Evolutionary conservation across 2,797 vertebrate species (phyloP), one percentile per base, ranked within the genome.

Genomic region (Propithecus deckenii): DNA sequence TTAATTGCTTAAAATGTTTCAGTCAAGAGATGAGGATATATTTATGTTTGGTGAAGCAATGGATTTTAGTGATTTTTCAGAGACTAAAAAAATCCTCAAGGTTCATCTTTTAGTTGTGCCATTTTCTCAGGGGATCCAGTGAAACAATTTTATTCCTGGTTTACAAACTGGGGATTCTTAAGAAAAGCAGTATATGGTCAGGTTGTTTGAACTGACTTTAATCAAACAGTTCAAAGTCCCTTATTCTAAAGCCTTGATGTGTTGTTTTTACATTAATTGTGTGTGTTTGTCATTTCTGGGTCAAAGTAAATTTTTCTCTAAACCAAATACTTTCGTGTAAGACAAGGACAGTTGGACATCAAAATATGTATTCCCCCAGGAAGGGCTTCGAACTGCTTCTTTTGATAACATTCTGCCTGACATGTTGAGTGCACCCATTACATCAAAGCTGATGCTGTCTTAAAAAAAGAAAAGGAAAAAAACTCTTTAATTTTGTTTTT

Each of bases 391-490:
- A 97, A 97, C 72, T 79, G 97, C 78, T 98, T 92, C 83, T 98
- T 98, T 98, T 98, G 98, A 98, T 98, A 98, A 96, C 97, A 98
- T 98, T 98, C 96, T 98, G 98, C 90, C 89, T 98, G 98, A 98
- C 98, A 98, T 97, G 93, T 98, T 98, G 98, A 97, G 87, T 98
- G 97, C 95, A 97, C 98, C 91, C 90, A 95, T 98, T 96, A 98
- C 96, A 98, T 98, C 98, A 98, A 98, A 98, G 98, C 95, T 97
- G 92, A 91, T 76, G 95, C 93, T 84, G 18, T 59, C 48, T 94
- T 28, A n/a, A 74, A 83, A 96, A 86, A 50, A 74, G 79, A 18
- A 84, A 74, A n/a, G 43, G 7, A 28, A 79, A 80, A 89, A 93
- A 94, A 65, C 22, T 38, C 30, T 90, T 96, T 97, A 97, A 98